Conservation (phyloP, 2,113 vertebrate genomes). For the Rhea americana region DNA sequence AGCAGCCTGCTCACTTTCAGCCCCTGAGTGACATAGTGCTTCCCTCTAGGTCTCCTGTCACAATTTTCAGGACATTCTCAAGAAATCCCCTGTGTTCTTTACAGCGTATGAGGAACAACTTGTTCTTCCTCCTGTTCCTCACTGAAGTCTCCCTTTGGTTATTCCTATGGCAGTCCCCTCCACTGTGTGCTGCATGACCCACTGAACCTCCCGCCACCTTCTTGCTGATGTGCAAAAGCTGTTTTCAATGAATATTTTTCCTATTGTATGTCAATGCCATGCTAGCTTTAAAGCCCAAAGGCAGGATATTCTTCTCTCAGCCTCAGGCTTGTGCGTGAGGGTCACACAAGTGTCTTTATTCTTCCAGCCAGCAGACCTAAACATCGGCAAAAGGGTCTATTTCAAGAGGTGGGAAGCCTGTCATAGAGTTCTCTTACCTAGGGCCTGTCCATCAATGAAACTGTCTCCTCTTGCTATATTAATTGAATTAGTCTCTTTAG, state of each 20-base stretch:
- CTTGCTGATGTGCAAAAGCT: neutral
- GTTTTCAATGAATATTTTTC: neutral
- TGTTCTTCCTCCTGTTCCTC: neutral
- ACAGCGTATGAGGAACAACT: neutral
- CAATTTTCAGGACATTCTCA: neutral
- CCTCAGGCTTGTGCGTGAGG: neutral
- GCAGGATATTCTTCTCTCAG: neutral
- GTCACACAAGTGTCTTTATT: neutral
- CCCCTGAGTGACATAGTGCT: neutral
- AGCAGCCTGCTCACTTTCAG: neutral
- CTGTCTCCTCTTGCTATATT: neutral
- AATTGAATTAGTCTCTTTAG: neutral
- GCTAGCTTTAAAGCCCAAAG: neutral
- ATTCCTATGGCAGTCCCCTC: neutral
- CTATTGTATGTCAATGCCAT: neutral
- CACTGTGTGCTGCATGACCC: neutral
- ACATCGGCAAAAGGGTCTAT: neutral
- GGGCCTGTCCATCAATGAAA: neutral
- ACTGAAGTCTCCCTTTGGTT: neutral
- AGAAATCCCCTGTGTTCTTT: neutral
- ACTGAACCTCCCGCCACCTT: neutral
- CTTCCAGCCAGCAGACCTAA: neutral
- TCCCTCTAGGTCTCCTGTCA: neutral
- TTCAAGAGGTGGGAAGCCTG: neutral
- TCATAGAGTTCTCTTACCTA: neutral